phyloP scores from a whole-genome alignment of 2,113 vertebrate species.

The Pterocles gutturalis region DNA sequence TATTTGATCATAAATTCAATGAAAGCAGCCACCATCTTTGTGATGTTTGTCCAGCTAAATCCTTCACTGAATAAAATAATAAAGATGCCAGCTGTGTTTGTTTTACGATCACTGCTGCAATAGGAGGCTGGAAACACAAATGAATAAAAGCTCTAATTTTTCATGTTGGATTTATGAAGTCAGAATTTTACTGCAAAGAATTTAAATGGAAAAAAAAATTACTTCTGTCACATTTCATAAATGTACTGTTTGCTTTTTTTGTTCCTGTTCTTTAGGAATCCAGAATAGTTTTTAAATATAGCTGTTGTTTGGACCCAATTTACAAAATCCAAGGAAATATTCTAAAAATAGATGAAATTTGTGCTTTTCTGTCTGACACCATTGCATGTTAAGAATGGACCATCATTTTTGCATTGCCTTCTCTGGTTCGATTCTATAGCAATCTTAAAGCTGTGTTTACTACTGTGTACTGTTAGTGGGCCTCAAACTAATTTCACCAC shows the following conservation, averaged over 20 bases:
- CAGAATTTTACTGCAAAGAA: not conserved
- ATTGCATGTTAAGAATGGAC: not conserved
- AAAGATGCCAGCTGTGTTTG: constrained; percentile 72
- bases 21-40: constrained; percentile 77
- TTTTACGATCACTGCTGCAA: constrained; percentile 30
- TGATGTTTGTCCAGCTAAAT: constrained; percentile 83
- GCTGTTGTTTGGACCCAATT: not conserved
- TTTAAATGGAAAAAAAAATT: constrained; percentile 14
- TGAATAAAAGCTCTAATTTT: constrained; percentile 33
- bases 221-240: not conserved
- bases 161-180: constrained; percentile 15
- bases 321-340: not conserved
- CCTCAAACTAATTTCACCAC: not conserved
- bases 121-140: constrained; percentile 46
- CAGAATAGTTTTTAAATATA: not conserved
- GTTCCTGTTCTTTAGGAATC: not conserved
- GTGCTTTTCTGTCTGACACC: not conserved
- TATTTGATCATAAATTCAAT: constrained; percentile 85
- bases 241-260: not conserved
- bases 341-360: not conserved
- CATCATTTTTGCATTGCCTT: not conserved
- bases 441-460: not conserved
- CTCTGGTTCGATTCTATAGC: not conserved
- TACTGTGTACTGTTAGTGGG: not conserved
- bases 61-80: constrained; percentile 75